Conservation (phyloP, 2,888 invertebrate genomes). For the Crioceris asparagi region DNA sequence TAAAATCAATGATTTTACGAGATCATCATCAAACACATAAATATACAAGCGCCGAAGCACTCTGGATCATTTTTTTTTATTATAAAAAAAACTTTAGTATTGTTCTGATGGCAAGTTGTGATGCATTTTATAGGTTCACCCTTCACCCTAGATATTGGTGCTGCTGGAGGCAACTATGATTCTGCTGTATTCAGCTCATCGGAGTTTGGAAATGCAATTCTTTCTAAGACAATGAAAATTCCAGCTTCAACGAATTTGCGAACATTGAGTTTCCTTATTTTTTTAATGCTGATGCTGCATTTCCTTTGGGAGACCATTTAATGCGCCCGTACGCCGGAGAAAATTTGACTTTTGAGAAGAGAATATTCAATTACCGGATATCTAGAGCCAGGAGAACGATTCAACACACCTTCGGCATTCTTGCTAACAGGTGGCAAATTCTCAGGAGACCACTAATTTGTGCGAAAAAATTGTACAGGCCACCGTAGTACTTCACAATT, state of each 20-base stretch:
- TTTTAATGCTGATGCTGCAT: constrained; percentile 4
- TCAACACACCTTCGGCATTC: constrained; percentile 6
- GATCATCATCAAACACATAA: constrained; percentile 2
- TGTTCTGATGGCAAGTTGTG: constrained; percentile 5
- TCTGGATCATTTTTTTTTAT: constrained; percentile 4
- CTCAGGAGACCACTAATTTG: constrained; percentile 4
- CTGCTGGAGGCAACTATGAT: constrained; percentile 1
- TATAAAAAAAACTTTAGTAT: constrained; percentile 4
- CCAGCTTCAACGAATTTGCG: background rate
- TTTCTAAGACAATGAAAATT: constrained; percentile 1
- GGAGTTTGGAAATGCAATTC: constrained; percentile 3
- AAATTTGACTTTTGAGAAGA: constrained; percentile 1
- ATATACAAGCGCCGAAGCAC: constrained; percentile 5
- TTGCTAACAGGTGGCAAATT: constrained; percentile 3
- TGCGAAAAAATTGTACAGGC: constrained; percentile 8
- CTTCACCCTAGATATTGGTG: constrained; percentile 1
- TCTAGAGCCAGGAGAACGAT: constrained; percentile 4
- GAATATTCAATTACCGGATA: constrained; percentile 9
- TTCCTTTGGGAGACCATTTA: constrained; percentile 4
- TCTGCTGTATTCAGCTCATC: background rate
- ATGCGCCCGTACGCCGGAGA: constrained; percentile 7
- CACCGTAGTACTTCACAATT: constrained; percentile 9
- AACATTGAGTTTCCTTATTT: constrained; percentile 2
- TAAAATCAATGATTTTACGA: too few relatives aligned
- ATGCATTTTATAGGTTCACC: background rate